Evolutionary conservation across 2,113 vertebrate genomes (phyloP), one percentile per base, ranked within the genome.

Genomic region (Hepsetus odoe): DNA sequence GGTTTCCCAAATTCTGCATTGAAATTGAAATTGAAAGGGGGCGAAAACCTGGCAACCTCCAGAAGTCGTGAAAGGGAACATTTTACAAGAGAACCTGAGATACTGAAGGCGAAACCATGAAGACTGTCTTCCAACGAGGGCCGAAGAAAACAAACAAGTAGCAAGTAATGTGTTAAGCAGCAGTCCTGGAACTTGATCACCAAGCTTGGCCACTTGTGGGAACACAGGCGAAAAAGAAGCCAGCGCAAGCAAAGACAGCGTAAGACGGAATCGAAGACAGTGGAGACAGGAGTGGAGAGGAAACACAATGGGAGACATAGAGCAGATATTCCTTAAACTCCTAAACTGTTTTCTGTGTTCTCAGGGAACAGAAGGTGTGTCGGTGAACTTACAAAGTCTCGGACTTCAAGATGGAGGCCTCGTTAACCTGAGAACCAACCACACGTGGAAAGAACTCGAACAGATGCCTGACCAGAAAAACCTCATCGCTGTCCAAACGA

Each of bases 81-180:
- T 22, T 61, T 74, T 61, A 62, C 56, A 46, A 4, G 40, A 74
- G 58, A 62, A 74, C 55, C 24, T 44, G 24, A 74, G 51, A 71
- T n/a, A 55, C 26, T 71, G 46, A 33, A n/a, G n/a, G 51, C 5
- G 2, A 49, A 20, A 4, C 18, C 46, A 49, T 5, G 18, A 55
- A 24, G 51, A 55, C 22, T 5, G 51, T 5, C n/a, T 24, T 55
- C 12, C 51, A n/a, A 24, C 5, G 51, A 22, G 24, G 51, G 24
- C 51, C 10, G 51, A 55, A 55, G 51, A 24, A 55, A 22, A 55
- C 11, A 10, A 24, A 55, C 12, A 55, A 55, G 51, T 55, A 55
- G 11, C n/a, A 20, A 24, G 51, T 10, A 24, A 55, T 55, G 51
- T 55, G 51, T 55, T 55, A 4, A 55, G 22, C 51, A 55, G 51